Evolutionary conservation across 2,113 vertebrate species (phyloP).

Genomic region (Thryonomys swinderianus): DNA sequence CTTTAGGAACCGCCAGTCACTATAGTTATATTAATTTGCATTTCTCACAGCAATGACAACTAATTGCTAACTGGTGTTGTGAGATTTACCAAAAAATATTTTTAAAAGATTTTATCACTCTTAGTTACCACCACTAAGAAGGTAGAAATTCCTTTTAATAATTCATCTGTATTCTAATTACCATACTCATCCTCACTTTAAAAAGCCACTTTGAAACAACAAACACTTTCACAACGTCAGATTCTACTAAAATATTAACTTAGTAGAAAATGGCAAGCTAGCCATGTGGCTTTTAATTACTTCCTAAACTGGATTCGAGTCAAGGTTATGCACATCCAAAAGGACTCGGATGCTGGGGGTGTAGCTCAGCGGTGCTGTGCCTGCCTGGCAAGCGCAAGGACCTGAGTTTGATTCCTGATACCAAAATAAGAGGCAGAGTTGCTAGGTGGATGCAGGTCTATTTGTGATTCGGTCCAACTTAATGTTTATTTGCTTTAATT

Average conservation of each 20-base stretch:
- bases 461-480: neutral
- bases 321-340: neutral
- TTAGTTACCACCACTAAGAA: neutral
- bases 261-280: neutral
- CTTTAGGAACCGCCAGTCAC: neutral
- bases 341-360: no score
- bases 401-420: no score
- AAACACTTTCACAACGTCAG: neutral
- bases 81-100: neutral
- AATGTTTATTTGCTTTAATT: neutral
- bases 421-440: neutral
- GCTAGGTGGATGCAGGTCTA: neutral
- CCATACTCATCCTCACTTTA: neutral
- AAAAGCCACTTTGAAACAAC: constrained; percentile 1
- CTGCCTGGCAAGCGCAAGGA: no score
- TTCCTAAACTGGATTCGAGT: neutral
- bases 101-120: neutral
- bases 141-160: constrained; percentile 35
- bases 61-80: neutral
- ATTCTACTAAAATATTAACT: constrained; percentile 1
- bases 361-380: no score
- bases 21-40: constrained; percentile 7
- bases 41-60: constrained; percentile 13
- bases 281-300: neutral
- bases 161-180: constrained; percentile 7